Conservation (phyloP, 2,113 vertebrate species). For the Cairina moschata region DNA sequence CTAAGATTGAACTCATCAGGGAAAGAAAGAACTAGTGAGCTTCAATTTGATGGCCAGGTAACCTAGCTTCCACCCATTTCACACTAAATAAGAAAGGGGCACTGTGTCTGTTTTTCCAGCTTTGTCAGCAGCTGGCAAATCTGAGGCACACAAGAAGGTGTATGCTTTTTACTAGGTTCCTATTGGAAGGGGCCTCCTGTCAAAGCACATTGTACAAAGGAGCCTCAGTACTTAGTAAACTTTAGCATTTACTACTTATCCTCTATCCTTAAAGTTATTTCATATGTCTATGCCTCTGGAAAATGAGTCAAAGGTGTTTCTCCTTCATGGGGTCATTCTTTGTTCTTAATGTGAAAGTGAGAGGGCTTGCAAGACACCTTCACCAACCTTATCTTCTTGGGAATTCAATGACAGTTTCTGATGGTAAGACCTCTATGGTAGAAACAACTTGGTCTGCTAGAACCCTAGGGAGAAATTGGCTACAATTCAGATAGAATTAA, state of each 20-base stretch:
- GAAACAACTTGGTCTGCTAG: neutral
- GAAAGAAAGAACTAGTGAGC: neutral
- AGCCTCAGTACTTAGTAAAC: neutral
- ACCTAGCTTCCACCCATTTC: neutral
- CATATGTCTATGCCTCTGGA: neutral
- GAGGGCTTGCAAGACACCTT: neutral
- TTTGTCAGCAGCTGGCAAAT: neutral
- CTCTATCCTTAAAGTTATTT: neutral
- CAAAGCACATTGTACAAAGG: neutral
- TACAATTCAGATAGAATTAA: neutral
- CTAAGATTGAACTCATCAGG: neutral
- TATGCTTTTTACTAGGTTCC: neutral
- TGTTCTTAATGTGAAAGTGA: neutral
- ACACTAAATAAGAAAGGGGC: neutral
- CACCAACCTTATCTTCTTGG: neutral
- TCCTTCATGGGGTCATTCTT: rapidly evolving
- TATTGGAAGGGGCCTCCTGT: neutral
- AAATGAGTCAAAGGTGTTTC: neutral
- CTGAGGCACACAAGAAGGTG: neutral
- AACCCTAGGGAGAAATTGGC: neutral
- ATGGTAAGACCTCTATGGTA: neutral
- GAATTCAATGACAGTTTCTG: neutral
- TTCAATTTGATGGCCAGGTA: neutral
- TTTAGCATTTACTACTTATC: neutral
- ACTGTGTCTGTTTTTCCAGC: neutral